These are phyloP conservation scores for Probosciger aterrimus DNA, from an alignment of 2,113 vertebrate species.

Conservation along the genomic window DNA sequence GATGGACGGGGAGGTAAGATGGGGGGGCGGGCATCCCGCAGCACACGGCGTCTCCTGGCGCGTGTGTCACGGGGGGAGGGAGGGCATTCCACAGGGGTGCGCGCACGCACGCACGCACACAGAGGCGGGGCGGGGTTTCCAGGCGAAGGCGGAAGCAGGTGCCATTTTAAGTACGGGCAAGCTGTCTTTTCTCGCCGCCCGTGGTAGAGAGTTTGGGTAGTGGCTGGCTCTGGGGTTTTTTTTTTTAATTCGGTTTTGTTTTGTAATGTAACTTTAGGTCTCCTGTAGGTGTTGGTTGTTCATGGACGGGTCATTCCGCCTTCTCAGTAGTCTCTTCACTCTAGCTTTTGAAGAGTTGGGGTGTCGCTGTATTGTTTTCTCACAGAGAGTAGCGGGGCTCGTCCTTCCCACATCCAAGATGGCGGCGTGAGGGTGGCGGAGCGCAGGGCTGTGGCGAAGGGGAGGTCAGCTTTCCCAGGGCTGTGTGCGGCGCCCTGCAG, in stretches of 20 bases:
- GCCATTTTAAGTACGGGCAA: slow-evolving; percentile 29
- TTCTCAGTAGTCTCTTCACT: fast-evolving
- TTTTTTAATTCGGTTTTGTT: neutral
- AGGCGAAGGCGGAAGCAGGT: neutral
- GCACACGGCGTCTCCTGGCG: neutral
- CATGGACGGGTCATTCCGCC: fast-evolving
- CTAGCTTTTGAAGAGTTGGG: fast-evolving
- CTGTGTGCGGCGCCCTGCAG: fast-evolving
- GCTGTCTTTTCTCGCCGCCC: fast-evolving
- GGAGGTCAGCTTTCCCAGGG: fast-evolving
- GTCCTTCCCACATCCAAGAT: neutral
- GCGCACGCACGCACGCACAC: neutral
- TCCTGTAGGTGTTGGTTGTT: fast-evolving
- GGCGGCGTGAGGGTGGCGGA: neutral
- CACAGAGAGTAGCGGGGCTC: fast-evolving
- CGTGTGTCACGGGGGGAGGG: neutral
- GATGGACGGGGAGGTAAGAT: neutral
- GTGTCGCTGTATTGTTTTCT: neutral
- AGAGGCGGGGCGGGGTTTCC: neutral
- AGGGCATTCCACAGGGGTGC: neutral
- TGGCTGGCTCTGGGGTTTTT: fast-evolving
- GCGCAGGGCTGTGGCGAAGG: fast-evolving
- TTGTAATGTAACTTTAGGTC: fast-evolving
- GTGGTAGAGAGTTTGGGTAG: fast-evolving
- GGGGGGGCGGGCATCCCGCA: neutral